Percentiles rank a stretch among this genome's conserved stretches.
Conservation (phyloP, 2,113 vertebrate species). For the Carassius auratus region DNA sequence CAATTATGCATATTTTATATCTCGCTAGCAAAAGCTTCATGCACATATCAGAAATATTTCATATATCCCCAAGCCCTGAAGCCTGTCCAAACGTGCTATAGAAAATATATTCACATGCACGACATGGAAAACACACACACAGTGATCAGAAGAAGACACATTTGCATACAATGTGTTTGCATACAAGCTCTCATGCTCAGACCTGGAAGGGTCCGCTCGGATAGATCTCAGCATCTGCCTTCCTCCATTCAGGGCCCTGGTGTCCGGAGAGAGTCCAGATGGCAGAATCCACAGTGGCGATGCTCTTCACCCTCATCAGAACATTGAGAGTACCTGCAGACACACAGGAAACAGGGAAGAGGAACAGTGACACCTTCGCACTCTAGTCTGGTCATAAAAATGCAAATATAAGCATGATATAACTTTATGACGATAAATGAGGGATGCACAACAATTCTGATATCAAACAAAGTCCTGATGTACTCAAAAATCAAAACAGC, state of each 20-base stretch:
- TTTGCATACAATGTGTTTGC: background rate
- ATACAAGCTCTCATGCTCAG: background rate
- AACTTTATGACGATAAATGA: background rate
- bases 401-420: background rate
- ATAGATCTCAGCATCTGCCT: slow-evolving; percentile 87
- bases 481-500: background rate
- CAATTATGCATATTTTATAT: too few relatives aligned
- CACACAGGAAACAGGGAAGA: background rate
- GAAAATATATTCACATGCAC: background rate
- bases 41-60: background rate
- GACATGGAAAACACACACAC: background rate
- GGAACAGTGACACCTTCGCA: too few relatives aligned
- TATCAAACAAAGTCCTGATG: background rate
- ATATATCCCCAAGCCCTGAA: background rate
- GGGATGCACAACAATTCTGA: background rate
- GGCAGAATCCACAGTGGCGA: slow-evolving; percentile 82
- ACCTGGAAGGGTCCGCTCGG: slow-evolving; percentile 91
- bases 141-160: background rate
- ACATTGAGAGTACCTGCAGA: slow-evolving; percentile 90
- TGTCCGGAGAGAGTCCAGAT: slow-evolving; percentile 88
- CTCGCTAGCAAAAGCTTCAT: too few relatives aligned
- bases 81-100: background rate
- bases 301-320: slow-evolving; percentile 85
- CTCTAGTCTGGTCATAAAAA: background rate
- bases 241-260: slow-evolving; percentile 88